Percentiles rank a stretch among this genome's conserved stretches.
Conservation (phyloP, 2,888 invertebrate genomes). For the Pegoplata infirma region DNA sequence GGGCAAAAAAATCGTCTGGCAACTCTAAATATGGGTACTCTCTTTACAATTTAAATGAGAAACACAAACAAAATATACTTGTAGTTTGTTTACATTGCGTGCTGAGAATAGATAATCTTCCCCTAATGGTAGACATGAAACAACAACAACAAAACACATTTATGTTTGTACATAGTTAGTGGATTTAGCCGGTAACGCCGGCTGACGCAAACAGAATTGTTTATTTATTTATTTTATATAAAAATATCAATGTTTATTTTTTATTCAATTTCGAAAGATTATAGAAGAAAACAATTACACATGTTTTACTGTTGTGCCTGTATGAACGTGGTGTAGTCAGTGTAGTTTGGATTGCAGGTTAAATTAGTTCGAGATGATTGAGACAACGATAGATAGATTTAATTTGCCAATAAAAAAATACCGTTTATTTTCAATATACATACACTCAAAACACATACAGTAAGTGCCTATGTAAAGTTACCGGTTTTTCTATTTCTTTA, state of each 20-base stretch:
- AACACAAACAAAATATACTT: background rate
- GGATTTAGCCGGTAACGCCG: conserved; percentile 40
- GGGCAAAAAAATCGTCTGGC: no score
- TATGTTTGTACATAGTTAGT: no score
- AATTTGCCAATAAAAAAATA: conserved; percentile 1
- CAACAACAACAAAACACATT: background rate
- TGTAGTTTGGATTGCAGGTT: conserved; percentile 11
- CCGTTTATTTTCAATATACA: background rate
- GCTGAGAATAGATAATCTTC: conserved; percentile 28
- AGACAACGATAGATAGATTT: background rate
- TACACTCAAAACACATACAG: no score
- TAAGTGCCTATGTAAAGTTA: background rate
- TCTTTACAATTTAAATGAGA: background rate
- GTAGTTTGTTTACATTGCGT: conserved; percentile 52
- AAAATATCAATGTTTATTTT: no score
- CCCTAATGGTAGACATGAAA: conserved; percentile 5
- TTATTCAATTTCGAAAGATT: background rate
- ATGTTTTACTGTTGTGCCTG: background rate
- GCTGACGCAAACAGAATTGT: conserved; percentile 30
- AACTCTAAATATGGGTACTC: background rate
- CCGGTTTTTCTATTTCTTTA: background rate
- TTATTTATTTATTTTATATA: conserved; percentile 26
- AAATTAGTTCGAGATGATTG: conserved; percentile 3
- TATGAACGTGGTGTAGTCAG: no score
- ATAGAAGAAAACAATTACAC: background rate